Percentiles rank a stretch among this genome's conserved stretches.
Evolutionary conservation across 2,113 vertebrate species (phyloP).

Genomic region (Mesitornis unicolor): DNA sequence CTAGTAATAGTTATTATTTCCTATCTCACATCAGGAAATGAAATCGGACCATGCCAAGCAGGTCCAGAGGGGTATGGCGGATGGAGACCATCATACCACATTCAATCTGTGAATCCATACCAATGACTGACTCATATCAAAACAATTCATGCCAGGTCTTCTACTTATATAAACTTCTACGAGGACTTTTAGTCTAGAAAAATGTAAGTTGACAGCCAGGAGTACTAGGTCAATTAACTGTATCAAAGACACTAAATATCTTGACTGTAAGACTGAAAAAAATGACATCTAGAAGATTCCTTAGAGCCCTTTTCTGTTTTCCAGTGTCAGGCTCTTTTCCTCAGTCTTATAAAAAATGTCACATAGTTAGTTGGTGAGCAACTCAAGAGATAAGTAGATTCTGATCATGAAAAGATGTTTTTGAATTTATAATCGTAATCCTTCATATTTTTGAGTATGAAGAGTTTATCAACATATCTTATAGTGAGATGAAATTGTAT

Average conservation of each 20-base stretch:
- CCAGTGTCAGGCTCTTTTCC: background rate
- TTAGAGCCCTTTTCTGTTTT: background rate
- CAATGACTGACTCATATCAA: background rate
- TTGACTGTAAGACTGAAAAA: background rate
- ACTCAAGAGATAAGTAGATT: background rate
- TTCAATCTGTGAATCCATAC: background rate
- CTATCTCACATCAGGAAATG: background rate
- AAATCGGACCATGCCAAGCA: background rate
- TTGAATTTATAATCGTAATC: slow-evolving; percentile 18
- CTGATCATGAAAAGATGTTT: background rate
- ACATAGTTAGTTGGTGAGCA: background rate
- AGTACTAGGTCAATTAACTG: background rate
- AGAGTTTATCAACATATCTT: background rate
- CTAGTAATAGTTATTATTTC: background rate
- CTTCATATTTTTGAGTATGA: background rate
- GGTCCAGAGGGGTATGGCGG: background rate
- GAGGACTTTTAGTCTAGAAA: background rate
- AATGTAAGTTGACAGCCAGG: background rate
- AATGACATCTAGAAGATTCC: background rate
- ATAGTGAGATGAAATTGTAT: background rate
- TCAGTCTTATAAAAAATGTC: background rate
- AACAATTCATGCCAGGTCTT: background rate
- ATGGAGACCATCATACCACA: background rate
- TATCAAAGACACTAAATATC: background rate
- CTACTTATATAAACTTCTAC: background rate